These are phyloP conservation scores for Prunella fulvescens DNA, from an alignment of 2,113 vertebrate genomes.

Conservation along the genomic window DNA sequence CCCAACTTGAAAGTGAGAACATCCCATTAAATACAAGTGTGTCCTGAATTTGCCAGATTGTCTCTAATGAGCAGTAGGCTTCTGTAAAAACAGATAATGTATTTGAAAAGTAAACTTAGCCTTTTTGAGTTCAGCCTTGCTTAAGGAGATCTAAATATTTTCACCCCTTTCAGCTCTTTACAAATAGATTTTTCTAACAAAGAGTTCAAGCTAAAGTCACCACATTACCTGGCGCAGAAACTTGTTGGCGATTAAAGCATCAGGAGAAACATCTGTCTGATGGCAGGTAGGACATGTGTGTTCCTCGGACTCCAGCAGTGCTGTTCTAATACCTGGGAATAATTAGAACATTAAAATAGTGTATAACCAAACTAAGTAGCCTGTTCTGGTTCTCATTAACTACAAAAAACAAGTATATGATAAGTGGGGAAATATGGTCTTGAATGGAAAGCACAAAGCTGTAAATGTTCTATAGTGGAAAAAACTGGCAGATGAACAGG, in stretches of 20 bases:
- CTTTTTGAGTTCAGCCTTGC: neutral
- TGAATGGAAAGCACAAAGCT: neutral
- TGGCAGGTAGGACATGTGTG: conserved; percentile 92
- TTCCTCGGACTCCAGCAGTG: conserved; percentile 92
- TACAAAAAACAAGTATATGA: neutral
- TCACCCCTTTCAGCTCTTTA: neutral
- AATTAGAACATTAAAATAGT: neutral
- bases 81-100: neutral
- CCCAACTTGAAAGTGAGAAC: neutral
- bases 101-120: neutral
- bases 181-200: neutral
- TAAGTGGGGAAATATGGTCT: neutral
- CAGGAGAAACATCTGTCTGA: conserved; percentile 91
- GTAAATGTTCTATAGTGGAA: neutral
- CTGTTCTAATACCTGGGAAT: conserved; percentile 86
- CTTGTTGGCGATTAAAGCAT: conserved; percentile 93
- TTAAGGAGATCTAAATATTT: neutral
- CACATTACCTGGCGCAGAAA: conserved; percentile 86
- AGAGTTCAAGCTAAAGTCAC: neutral
- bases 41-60: neutral
- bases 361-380: neutral
- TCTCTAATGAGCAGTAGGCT: neutral
- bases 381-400: neutral
- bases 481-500: neutral
- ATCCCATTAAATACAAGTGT: fast-evolving